These are phyloP conservation scores for Scaptodrosophila latifasciaeformis DNA, from an alignment of 2,888 invertebrate species.

Conservation along the genomic window DNA sequence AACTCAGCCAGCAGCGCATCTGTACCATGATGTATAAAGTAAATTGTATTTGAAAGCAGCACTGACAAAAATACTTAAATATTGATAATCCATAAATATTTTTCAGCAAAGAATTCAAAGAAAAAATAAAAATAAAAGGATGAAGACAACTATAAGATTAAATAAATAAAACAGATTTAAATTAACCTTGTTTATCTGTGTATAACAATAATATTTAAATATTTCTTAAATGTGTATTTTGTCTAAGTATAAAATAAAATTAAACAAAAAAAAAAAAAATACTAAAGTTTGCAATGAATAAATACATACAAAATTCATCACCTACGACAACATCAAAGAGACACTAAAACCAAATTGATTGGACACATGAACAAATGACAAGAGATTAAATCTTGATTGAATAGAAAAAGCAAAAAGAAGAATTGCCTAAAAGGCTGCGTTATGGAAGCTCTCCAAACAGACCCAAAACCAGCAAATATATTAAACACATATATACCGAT, in stretches of 20 bases:
- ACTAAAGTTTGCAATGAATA: conserved; percentile 11
- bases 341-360: conserved; percentile 47
- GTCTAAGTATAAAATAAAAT: conserved; percentile 34
- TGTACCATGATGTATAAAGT: conserved; percentile 22
- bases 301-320: no score
- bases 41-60: conserved; percentile 38
- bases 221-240: conserved; percentile 59
- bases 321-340: no score
- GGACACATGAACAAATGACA: neutral
- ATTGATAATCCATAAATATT: neutral
- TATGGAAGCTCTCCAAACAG: no score
- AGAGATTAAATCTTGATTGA: no score
- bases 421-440: no score
- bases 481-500: neutral
- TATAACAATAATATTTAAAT: conserved; percentile 62
- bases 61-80: conserved; percentile 39
- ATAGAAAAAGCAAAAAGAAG: no score
- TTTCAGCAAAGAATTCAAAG: conserved; percentile 7
- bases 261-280: conserved; percentile 17
- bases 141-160: neutral
- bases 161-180: conserved; percentile 13
- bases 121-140: conserved; percentile 25
- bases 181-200: conserved; percentile 64
- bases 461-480: neutral
- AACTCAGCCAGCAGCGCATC: conserved; percentile 21